Evolutionary conservation across 1,140 invertebrate species (phyloP), one percentile per base, ranked within the genome.

Genomic region (Zaprionus taronus): DNA sequence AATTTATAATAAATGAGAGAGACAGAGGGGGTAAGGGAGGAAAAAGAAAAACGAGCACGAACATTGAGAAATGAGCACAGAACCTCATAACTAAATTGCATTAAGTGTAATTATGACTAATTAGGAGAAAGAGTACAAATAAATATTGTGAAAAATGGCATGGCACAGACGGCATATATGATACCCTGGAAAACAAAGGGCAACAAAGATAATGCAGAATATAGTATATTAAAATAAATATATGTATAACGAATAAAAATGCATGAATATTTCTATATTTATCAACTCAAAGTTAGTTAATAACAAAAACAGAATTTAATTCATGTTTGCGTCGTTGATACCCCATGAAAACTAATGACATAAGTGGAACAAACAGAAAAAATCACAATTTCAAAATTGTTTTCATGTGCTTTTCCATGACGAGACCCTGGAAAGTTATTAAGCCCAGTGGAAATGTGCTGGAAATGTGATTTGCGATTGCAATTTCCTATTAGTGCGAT

Each of bases 71-170:
- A 74, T 34, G 17, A 87, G 60, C 49, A 79, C 72, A 84, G 65
- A 89, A 63, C 81, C 85, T 80, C 75, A 80, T 81, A 85, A 85
- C 81, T 82, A 90, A 91, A 90, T 90, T 90, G 85, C 82, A 90
- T 90, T 90, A 90, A 86, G 82, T 85, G 85, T 90, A 91, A 90
- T 90, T 90, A 90, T 86, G 91, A 91, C 85, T 90, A 90, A 90
- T 90, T 91, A 85, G 85, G 74, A 84, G 80, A 82, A 66, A 79
- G 68, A 79, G 69, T 80, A 72, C 67, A 76, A 67, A 65, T 68
- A 79, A 76, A 69, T 63, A 65, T 20, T 51, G 38, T 57, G 64
- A 12, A 56, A 67, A 67, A 67, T 34, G 28, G 2, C 44, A 47
- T 15, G 53, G 15, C 20, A 67, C 68, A 71, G 70, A 76, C 44